Evolutionary conservation across 2,113 vertebrate species (phyloP).

Genomic region (Morone saxatilis): DNA sequence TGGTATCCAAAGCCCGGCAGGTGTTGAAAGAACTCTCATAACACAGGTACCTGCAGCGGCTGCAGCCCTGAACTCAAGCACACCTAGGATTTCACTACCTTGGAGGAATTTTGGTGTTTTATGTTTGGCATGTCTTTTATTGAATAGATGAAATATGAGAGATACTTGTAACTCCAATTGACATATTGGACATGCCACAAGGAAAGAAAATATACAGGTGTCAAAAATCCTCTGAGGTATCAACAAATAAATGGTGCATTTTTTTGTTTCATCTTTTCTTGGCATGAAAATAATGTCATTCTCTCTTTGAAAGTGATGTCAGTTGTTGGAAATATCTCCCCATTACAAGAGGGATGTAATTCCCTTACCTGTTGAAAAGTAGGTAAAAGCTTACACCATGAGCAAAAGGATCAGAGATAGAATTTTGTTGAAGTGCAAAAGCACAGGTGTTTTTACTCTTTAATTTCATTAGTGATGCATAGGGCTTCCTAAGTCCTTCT

Average conservation of each 20-base stretch:
- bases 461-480: slow-evolving; percentile 73
- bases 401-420: slow-evolving; percentile 42
- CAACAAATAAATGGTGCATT: slow-evolving; percentile 65
- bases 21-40: slow-evolving; percentile 76
- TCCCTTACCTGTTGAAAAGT: slow-evolving; percentile 61
- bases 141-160: slow-evolving; percentile 76
- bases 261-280: slow-evolving; percentile 72
- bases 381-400: slow-evolving; percentile 54
- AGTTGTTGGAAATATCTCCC: slow-evolving; percentile 66
- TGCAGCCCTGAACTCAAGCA: slow-evolving; percentile 72
- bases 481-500: slow-evolving; percentile 55
- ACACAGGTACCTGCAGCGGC: slow-evolving; percentile 71
- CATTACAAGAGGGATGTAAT: slow-evolving; percentile 48
- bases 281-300: slow-evolving; percentile 70
- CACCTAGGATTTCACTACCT: slow-evolving; percentile 80
- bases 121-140: slow-evolving; percentile 76
- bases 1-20: slow-evolving; percentile 82
- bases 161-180: slow-evolving; percentile 72
- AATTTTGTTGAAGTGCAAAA: slow-evolving; percentile 61
- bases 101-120: slow-evolving; percentile 76
- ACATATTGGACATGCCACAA: slow-evolving; percentile 73
- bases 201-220: slow-evolving; percentile 64
- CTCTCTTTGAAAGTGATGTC: slow-evolving; percentile 62
- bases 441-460: slow-evolving; percentile 65
- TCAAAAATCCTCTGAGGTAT: slow-evolving; percentile 63